Percentiles rank a stretch among this genome's conserved stretches.
phyloP scores from a whole-genome alignment of 2,888 invertebrate species.

The Synergus japonicus region DNA sequence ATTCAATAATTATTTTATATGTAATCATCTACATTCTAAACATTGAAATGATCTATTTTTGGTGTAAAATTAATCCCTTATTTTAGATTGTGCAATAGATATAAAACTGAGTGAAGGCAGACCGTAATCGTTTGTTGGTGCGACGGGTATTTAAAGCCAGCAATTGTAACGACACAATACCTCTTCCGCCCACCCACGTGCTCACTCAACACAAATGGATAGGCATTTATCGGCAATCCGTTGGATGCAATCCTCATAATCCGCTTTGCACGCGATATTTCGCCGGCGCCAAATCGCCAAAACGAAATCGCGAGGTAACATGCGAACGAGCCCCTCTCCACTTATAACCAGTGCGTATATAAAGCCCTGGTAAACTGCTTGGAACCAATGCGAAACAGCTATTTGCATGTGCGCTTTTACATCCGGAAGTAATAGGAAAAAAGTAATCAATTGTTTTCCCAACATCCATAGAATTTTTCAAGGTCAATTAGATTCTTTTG shows the following conservation, averaged over 20 bases:
- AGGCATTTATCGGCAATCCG: conserved; percentile 38
- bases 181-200: background rate
- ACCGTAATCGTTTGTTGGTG: conserved; percentile 35
- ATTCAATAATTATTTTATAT: background rate
- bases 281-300: conserved; percentile 29
- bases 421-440: conserved; percentile 16
- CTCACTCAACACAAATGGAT: conserved; percentile 34
- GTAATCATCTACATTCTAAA: too few species aligned
- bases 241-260: conserved; percentile 38
- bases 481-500: background rate
- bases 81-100: background rate
- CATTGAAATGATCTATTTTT: background rate
- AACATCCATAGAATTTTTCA: background rate
- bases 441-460: background rate
- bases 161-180: conserved; percentile 30
- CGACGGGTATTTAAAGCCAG: conserved; percentile 35
- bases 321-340: conserved; percentile 1
- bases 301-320: conserved; percentile 40
- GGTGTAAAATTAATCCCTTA: background rate
- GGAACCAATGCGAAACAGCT: conserved; percentile 36
- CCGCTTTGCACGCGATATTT: conserved; percentile 41
- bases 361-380: conserved; percentile 37
- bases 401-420: conserved; percentile 27
- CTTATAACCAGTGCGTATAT: background rate
- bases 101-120: conserved; percentile 26